phyloP scores from a whole-genome alignment of 2,888 invertebrate species.

The Strigamia crassipes region DNA sequence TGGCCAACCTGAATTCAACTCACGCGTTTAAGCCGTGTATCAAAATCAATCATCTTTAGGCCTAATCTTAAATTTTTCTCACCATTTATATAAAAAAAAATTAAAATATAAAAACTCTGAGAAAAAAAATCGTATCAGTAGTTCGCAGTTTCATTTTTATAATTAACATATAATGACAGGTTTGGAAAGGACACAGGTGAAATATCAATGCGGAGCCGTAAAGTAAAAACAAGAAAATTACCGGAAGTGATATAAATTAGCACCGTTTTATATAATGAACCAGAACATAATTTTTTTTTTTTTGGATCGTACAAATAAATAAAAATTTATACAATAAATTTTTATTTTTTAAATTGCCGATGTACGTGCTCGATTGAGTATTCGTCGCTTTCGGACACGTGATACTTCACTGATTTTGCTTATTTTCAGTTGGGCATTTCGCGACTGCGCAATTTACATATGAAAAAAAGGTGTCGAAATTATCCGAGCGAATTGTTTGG shows the following conservation, averaged over 20 bases:
- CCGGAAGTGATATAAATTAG: neutral
- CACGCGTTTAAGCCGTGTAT: neutral
- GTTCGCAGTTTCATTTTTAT: neutral
- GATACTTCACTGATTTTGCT: neutral
- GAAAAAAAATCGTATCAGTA: neutral
- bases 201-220: neutral
- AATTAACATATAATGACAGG: neutral
- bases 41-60: constrained; percentile 3
- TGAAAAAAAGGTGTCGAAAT: neutral
- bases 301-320: too few relatives aligned
- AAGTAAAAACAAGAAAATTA: neutral
- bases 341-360: too few relatives aligned
- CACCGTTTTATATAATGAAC: neutral
- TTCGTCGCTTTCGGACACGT: neutral
- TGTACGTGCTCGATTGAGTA: neutral
- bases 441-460: neutral
- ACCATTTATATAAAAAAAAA: neutral
- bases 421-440: neutral
- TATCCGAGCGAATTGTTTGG: too few relatives aligned
- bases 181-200: neutral
- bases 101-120: too few relatives aligned
- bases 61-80: neutral
- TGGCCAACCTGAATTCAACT: neutral
- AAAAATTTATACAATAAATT: too few relatives aligned
- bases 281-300: too few relatives aligned